Evolutionary conservation across 2,888 invertebrate species (phyloP).

Genomic region (Xestobium rufovillosum): DNA sequence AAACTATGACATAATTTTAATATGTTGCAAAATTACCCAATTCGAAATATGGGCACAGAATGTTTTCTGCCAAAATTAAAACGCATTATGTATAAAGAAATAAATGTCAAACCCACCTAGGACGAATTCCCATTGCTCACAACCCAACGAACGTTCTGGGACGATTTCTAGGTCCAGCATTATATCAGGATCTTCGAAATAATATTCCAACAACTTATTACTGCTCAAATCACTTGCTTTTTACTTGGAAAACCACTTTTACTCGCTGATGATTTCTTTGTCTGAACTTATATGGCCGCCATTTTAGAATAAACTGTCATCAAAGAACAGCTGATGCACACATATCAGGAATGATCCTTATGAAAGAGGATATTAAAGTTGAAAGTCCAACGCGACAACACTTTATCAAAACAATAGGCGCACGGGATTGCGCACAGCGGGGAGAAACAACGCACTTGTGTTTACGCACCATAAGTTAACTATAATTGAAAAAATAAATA

Average conservation of each 20-base stretch:
- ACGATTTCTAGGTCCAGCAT: conserved; percentile 97
- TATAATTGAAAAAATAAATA: no score
- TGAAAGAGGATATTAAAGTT: no score
- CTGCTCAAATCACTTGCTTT: conserved; percentile 11
- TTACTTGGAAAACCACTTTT: not conserved
- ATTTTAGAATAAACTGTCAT: conserved; percentile 38
- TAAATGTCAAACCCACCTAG: conserved; percentile 62
- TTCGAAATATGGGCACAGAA: no score
- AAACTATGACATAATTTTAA: no score
- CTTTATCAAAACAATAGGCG: no score
- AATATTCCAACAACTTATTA: conserved; percentile 11
- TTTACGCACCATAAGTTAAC: no score
- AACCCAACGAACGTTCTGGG: conserved; percentile 91
- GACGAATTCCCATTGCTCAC: conserved; percentile 97
- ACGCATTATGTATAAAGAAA: conserved; percentile 16
- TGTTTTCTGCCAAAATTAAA: conserved; percentile 8
- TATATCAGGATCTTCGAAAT: conserved; percentile 33
- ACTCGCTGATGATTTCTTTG: conserved; percentile 31
- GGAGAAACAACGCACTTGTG: no score
- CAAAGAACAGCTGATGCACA: conserved; percentile 38
- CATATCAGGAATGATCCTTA: no score
- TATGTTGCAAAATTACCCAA: no score
- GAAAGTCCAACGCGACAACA: no score
- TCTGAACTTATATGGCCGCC: conserved; percentile 35
- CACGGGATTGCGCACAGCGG: no score